Evolutionary conservation across 2,113 vertebrate species (phyloP), one percentile per base, ranked within the genome.

Genomic region (Coregonus clupeaformis): DNA sequence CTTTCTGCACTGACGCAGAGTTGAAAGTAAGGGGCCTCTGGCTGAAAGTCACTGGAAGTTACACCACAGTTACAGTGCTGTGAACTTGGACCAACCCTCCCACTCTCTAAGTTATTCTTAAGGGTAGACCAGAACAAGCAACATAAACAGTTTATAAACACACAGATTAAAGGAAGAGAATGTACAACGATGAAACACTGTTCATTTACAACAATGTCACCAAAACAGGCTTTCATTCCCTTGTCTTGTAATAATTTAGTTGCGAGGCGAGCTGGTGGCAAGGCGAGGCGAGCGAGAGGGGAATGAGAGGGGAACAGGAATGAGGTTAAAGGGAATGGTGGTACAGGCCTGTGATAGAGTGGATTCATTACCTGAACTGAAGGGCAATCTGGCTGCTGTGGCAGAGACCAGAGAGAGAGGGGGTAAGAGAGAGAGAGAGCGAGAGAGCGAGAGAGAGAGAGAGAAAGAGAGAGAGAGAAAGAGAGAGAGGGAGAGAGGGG

Each of bases 311-410:
- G 42, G 73, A 72, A 71, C 29, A 71, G 71, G 72, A 69, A 67
- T 72, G 76, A 84, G 6, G n/a, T 68, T 68, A 59, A 82, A 71
- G 77, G 47, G 75, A 79, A 63, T 60, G 79, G 87, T 71, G 77
- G 77, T 80, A 72, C 83, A 85, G 84, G 79, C 80, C 76, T 87
- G 75, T 92, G 91, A 93, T 90, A 77, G 85, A 92, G 88, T 88
- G 81, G 86, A 88, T 90, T 90, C 87, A 91, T 93, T 92, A 92
- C 83, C 68, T 85, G 79, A 67, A 89, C 81, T 90, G 90, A 91
- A 91, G 86, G 89, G 87, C 90, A 90, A 90, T 90, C 90, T 89
- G 84, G 83, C 80, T 80, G 71, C 85, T 78, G 71, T 75, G 73
- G 79, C 81, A 85, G 73, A 75, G 60, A 70, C 72, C 36, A 75